These are phyloP conservation scores for Ephialtes manifestator DNA, from an alignment of 2,888 invertebrate genomes.

Conservation along the genomic window DNA sequence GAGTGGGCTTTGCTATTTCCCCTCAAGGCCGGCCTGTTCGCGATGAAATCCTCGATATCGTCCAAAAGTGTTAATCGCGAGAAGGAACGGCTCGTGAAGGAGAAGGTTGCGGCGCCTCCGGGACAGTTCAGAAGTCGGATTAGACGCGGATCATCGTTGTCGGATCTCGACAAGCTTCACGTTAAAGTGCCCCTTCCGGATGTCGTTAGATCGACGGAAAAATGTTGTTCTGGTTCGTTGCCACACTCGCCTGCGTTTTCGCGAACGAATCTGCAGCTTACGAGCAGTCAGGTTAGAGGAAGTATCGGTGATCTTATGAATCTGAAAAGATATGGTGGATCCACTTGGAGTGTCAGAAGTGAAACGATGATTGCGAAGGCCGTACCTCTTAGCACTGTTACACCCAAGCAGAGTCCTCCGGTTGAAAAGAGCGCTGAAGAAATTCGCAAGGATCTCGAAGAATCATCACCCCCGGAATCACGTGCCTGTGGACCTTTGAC, in stretches of 20 bases:
- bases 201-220: conserved; percentile 86
- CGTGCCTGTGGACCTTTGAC: conserved; percentile 88
- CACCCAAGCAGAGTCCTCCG: conserved; percentile 87
- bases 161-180: conserved; percentile 90
- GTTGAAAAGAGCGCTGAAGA: conserved; percentile 79
- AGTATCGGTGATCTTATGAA: conserved; percentile 94
- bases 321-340: conserved; percentile 90
- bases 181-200: conserved; percentile 85
- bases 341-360: conserved; percentile 91
- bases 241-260: conserved; percentile 87
- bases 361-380: conserved; percentile 91
- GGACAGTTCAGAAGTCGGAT: conserved; percentile 85
- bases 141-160: conserved; percentile 91
- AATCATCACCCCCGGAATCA: conserved; percentile 71
- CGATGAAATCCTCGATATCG: conserved; percentile 87
- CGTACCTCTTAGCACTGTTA: conserved; percentile 92
- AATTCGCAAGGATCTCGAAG: conserved; percentile 68
- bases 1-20: conserved; percentile 89
- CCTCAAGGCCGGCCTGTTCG: conserved; percentile 87
- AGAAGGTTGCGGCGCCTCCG: conserved; percentile 38
- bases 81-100: conserved; percentile 73
- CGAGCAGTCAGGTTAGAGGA: conserved; percentile 85
- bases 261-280: conserved; percentile 84
- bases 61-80: conserved; percentile 80
- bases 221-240: conserved; percentile 86